Percentiles rank a stretch among this genome's conserved stretches.
Evolutionary conservation across 2,888 invertebrate species (phyloP).

Genomic region (Scrobipalpa atriplicella): DNA sequence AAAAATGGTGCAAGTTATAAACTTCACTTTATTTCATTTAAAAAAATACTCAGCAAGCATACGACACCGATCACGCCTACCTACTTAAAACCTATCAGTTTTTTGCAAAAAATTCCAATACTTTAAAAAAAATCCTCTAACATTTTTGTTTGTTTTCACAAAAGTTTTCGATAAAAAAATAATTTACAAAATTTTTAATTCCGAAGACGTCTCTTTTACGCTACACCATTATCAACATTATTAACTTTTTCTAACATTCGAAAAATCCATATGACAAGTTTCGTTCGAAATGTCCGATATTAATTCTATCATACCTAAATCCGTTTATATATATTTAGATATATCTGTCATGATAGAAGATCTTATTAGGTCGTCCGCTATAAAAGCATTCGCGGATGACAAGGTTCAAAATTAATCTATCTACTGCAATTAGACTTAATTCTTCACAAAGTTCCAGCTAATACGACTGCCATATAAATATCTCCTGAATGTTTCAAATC

Average conservation of each 20-base stretch:
- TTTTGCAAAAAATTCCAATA: constrained; percentile 51
- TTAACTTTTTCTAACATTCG: not conserved
- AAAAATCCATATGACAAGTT: not conserved
- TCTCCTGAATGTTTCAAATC: too few relatives aligned
- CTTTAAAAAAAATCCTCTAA: constrained; percentile 53
- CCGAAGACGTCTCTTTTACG: constrained; percentile 15
- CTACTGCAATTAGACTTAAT: too few relatives aligned
- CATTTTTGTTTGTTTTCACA: constrained; percentile 38
- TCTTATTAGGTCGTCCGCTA: not conserved
- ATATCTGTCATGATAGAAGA: not conserved
- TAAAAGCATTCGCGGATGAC: too few relatives aligned
- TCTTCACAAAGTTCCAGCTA: too few relatives aligned
- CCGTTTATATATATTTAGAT: not conserved
- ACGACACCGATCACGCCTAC: constrained; percentile 34
- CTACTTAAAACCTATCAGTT: constrained; percentile 52
- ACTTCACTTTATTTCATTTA: not conserved
- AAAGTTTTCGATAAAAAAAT: constrained; percentile 57
- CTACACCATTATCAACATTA: constrained; percentile 14
- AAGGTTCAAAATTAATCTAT: too few relatives aligned
- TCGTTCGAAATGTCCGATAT: constrained; percentile 13
- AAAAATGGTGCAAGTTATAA: constrained; percentile 3
- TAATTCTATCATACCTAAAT: not conserved
- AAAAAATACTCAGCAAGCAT: constrained; percentile 21
- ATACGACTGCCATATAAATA: too few relatives aligned
- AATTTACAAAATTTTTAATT: constrained; percentile 56